These are phyloP conservation scores for Hartigia nigra DNA, from an alignment of 2,888 invertebrate species.

Conservation along the genomic window DNA sequence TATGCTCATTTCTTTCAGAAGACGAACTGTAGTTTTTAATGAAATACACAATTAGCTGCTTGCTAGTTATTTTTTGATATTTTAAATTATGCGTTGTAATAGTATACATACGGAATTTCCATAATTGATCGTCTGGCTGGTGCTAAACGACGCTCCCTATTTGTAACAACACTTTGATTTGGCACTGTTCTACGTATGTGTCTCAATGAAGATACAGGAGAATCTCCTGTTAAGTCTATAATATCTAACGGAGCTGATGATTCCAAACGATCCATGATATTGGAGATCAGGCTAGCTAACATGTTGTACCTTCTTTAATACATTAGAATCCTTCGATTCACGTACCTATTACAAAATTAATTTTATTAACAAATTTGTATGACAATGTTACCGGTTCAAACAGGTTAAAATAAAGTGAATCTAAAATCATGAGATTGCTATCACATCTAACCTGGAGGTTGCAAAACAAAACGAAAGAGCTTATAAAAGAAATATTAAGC, in stretches of 20 bases:
- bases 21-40: not conserved
- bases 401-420: not conserved
- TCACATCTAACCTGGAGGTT: not conserved
- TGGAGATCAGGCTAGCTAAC: not conserved
- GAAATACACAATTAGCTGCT: not conserved
- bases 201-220: conserved; percentile 11
- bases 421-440: not conserved
- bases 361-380: not conserved
- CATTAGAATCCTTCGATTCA: not conserved
- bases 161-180: not conserved
- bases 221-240: conserved; percentile 44
- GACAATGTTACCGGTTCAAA: not conserved
- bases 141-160: not conserved
- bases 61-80: not conserved
- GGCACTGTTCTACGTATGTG: not conserved
- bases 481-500: not conserved
- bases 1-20: not conserved
- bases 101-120: not conserved
- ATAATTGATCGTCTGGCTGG: not conserved
- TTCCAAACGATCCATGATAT: not conserved
- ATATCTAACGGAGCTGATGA: conserved; percentile 25
- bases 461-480: not conserved
- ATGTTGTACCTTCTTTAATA: not conserved
- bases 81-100: not conserved
- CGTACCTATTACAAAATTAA: not conserved